phyloP scores from a whole-genome alignment of 2,797 vertebrate genomes.

The Selene dorsalis region DNA sequence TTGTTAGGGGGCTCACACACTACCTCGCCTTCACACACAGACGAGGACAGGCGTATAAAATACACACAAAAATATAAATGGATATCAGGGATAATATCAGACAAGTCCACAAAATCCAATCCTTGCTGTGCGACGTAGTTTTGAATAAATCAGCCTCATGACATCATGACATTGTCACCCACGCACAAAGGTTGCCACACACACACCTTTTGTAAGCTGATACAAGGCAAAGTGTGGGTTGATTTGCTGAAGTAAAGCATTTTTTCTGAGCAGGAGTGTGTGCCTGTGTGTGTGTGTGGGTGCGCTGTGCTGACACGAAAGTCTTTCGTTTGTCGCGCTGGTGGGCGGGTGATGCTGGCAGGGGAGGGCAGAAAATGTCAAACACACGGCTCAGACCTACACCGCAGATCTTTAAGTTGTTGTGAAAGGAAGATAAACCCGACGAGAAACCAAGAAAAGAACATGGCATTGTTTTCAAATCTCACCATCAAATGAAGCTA shows the following conservation, averaged over 20 bases:
- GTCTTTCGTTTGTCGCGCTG: slow-evolving; percentile 34
- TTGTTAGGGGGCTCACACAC: slow-evolving; percentile 96
- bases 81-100: slow-evolving; percentile 14
- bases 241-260: slow-evolving; percentile 64
- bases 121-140: neutral
- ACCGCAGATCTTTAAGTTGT: slow-evolving; percentile 30
- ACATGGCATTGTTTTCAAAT: neutral
- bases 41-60: neutral
- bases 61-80: slow-evolving; percentile 8
- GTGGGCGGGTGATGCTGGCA: slow-evolving; percentile 60
- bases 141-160: slow-evolving; percentile 14
- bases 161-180: slow-evolving; percentile 17
- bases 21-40: slow-evolving; percentile 87
- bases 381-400: slow-evolving; percentile 31
- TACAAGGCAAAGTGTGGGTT: slow-evolving; percentile 53
- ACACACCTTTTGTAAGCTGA: slow-evolving; percentile 62
- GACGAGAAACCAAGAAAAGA: slow-evolving; percentile 1
- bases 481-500: slow-evolving; percentile 92
- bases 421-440: neutral
- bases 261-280: slow-evolving; percentile 62
- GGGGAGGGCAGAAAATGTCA: slow-evolving; percentile 21
- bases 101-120: slow-evolving; percentile 24
- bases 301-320: slow-evolving; percentile 62
- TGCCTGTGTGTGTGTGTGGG: slow-evolving; percentile 44
- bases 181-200: slow-evolving; percentile 15